These are phyloP conservation scores for Pseudopleuronectes americanus DNA, from an alignment of 2,797 vertebrate genomes.

Conservation along the genomic window DNA sequence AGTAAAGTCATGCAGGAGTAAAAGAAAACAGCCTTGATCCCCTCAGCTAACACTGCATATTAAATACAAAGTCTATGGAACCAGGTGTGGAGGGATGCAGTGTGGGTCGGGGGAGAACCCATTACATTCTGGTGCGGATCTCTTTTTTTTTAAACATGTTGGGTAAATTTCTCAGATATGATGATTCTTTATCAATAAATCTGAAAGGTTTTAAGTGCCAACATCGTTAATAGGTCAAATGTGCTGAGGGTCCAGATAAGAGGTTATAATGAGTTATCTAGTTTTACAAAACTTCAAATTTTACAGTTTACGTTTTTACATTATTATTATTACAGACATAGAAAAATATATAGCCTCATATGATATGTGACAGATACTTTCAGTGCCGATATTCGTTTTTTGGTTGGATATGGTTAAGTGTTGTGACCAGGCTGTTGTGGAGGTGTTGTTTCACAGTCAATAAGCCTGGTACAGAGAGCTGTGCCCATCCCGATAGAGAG, in stretches of 20 bases:
- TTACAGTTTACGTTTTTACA: no score
- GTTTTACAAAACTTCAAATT: no score
- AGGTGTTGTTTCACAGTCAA: slow-evolving; percentile 18
- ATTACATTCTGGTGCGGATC: no score
- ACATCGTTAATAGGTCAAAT: no score
- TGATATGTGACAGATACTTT: background rate
- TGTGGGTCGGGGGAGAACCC: no score
- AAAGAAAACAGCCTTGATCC: slow-evolving; percentile 74
- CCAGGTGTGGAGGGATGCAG: background rate
- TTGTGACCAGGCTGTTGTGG: slow-evolving; percentile 20
- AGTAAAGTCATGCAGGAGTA: slow-evolving; percentile 79
- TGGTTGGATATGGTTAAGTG: background rate
- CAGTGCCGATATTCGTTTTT: background rate
- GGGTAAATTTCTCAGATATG: no score
- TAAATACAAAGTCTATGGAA: slow-evolving; percentile 1
- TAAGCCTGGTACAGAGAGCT: slow-evolving; percentile 14
- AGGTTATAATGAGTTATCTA: no score
- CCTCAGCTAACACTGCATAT: slow-evolving; percentile 34
- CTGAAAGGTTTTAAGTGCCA: no score
- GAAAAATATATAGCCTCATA: no score
- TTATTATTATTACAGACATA: background rate
- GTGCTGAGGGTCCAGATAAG: no score
- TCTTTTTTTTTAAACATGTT: no score
- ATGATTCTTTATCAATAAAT: no score
- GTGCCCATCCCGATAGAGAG: slow-evolving; percentile 49